A percentile compares a stretch with the other conserved stretches of the same genome.
Conservation (phyloP, 2,888 invertebrate species). For the Dione vanillae region DNA sequence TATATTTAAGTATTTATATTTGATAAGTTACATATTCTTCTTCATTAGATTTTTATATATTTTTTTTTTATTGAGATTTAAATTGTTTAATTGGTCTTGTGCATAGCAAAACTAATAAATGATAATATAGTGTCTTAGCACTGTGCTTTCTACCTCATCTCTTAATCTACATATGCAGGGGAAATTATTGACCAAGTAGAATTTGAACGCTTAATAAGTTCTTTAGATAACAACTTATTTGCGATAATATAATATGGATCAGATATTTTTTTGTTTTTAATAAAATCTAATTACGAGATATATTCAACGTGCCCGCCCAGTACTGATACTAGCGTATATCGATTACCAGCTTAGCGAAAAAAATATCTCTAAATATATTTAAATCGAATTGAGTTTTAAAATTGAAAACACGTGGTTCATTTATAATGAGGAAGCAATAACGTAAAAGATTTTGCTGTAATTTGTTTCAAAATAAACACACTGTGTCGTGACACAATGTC, state of each 20-base stretch:
- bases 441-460: neutral
- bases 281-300: neutral
- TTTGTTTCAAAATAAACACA: neutral
- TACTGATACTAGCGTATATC: neutral
- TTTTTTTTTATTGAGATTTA: too few species aligned
- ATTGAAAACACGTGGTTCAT: neutral
- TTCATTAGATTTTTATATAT: too few species aligned
- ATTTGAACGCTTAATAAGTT: neutral
- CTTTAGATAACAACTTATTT: neutral
- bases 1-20: too few species aligned
- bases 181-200: neutral
- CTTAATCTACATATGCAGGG: too few species aligned
- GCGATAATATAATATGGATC: neutral
- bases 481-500: conserved; percentile 28
- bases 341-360: neutral
- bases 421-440: neutral
- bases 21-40: too few species aligned
- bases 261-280: neutral
- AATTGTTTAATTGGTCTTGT: too few species aligned
- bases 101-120: too few species aligned
- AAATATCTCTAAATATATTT: neutral
- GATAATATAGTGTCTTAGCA: too few species aligned
- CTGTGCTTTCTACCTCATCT: too few species aligned
- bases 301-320: neutral
- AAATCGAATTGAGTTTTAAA: neutral